These are phyloP conservation scores for Cantharis flavilabris DNA, from an alignment of 2,888 invertebrate species.

Conservation along the genomic window DNA sequence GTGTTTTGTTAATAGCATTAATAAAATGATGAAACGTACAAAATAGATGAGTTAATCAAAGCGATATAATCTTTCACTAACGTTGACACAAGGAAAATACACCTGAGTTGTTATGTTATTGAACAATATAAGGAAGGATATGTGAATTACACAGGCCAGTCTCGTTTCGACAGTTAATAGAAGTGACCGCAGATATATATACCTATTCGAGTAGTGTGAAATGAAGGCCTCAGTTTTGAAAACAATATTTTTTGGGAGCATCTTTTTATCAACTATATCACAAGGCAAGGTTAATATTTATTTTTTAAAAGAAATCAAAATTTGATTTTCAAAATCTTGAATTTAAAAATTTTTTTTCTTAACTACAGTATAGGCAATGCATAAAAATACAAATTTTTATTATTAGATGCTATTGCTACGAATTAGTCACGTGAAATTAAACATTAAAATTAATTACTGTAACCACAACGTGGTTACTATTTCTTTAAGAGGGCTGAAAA, in stretches of 20 bases:
- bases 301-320: not conserved
- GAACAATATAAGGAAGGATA: constrained; percentile 19
- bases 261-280: not conserved
- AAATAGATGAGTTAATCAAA: not conserved
- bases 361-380: too few species aligned
- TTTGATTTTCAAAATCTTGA: not conserved
- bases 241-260: not conserved
- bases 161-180: constrained; percentile 5
- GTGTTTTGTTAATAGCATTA: not conserved
- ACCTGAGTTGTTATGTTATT: not conserved
- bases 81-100: not conserved
- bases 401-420: not conserved
- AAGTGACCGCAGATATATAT: not conserved
- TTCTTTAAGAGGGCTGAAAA: not conserved
- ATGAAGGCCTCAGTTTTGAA: not conserved
- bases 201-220: not conserved
- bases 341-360: too few species aligned
- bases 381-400: not conserved
- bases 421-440: not conserved
- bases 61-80: not conserved
- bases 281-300: constrained; percentile 2
- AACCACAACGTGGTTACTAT: not conserved
- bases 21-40: not conserved
- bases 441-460: not conserved
- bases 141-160: constrained; percentile 16